A percentile compares a stretch with the other conserved stretches of the same genome.
These are phyloP conservation scores for Muscina levida DNA, from an alignment of 2,888 invertebrate species.

Conservation along the genomic window DNA sequence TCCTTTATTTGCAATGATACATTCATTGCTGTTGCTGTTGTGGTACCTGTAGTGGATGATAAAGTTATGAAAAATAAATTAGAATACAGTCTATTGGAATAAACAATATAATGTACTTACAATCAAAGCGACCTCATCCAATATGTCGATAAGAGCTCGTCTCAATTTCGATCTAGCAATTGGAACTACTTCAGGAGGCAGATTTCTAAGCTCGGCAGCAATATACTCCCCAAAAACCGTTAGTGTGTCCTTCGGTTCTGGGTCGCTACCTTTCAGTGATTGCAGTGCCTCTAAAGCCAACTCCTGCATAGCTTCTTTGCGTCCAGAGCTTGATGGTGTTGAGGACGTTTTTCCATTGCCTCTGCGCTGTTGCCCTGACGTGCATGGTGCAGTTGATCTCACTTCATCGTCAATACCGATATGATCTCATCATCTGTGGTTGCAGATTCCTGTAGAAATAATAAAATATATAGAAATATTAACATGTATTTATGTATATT, in stretches of 20 bases:
- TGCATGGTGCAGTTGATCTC: background rate
- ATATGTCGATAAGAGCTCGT: conserved; percentile 7
- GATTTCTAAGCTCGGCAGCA: background rate
- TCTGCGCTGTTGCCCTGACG: conserved; percentile 3
- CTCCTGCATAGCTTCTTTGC: conserved; percentile 10
- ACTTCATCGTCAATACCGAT: conserved; percentile 12
- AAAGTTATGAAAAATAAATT: background rate
- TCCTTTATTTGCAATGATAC: too few species aligned
- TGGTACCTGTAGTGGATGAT: background rate
- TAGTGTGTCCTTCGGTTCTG: conserved; percentile 7
- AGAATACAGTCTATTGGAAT: background rate
- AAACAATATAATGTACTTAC: conserved; percentile 6
- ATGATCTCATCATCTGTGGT: conserved; percentile 16
- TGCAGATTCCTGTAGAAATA: conserved; percentile 23
- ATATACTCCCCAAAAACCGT: conserved; percentile 12
- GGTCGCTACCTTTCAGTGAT: background rate
- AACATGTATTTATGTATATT: background rate
- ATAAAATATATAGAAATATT: background rate
- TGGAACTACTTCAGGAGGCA: background rate
- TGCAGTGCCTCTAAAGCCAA: conserved; percentile 26
- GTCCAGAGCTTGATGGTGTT: background rate
- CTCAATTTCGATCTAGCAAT: conserved; percentile 1
- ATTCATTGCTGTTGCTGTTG: background rate
- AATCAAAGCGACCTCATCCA: conserved; percentile 5
- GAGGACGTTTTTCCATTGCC: background rate